These are phyloP conservation scores for Oligia strigilis DNA, from an alignment of 2,888 invertebrate genomes.

Conservation along the genomic window DNA sequence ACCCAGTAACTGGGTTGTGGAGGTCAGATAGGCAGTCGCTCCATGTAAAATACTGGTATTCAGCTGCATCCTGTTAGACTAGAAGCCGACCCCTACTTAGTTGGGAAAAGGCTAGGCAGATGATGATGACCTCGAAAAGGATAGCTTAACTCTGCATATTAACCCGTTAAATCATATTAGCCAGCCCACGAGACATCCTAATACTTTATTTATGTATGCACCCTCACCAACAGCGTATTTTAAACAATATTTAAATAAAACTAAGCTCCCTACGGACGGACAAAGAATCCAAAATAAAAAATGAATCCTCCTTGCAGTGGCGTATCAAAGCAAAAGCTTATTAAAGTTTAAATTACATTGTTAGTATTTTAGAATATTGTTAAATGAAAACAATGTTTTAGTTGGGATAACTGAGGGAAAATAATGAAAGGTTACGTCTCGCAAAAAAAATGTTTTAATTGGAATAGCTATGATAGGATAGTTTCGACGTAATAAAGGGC, in stretches of 20 bases:
- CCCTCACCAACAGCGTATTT: not conserved
- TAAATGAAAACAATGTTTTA: slow-evolving; percentile 8
- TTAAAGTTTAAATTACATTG: slow-evolving; percentile 40
- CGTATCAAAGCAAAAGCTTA: not conserved
- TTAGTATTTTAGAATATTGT: slow-evolving; percentile 2
- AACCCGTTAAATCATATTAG: not conserved
- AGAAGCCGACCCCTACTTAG: no score
- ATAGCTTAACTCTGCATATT: not conserved
- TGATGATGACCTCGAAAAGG: not conserved
- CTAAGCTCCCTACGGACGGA: not conserved
- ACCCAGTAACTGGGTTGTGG: no score
- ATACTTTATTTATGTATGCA: slow-evolving; percentile 1
- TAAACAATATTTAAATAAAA: slow-evolving; percentile 16
- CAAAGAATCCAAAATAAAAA: not conserved
- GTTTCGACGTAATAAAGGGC: not conserved
- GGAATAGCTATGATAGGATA: slow-evolving; percentile 1
- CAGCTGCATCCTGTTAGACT: no score
- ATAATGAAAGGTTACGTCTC: slow-evolving; percentile 14
- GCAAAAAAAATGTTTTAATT: slow-evolving; percentile 33
- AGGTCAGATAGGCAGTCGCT: no score
- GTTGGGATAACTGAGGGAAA: not conserved
- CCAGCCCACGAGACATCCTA: not conserved
- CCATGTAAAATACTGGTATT: no score
- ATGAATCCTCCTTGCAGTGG: not conserved
- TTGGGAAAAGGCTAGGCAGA: no score